Evolutionary conservation across 1,140 invertebrate genomes (phyloP).

Genomic region (Acyrthosiphon pisum): DNA sequence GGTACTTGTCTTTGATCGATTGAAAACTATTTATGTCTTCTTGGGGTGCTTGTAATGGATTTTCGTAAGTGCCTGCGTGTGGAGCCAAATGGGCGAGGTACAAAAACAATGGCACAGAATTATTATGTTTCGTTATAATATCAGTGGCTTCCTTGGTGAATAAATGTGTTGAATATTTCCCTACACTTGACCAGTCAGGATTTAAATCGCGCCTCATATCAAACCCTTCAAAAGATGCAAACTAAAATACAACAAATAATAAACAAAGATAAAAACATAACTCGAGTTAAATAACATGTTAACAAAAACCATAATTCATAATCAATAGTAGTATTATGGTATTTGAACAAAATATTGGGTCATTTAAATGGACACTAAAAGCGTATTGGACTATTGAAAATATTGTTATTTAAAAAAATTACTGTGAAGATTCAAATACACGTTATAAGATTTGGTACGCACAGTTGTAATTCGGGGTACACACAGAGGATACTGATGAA

Average conservation of each 20-base stretch:
- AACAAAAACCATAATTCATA: background rate
- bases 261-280: background rate
- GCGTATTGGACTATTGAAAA: too few species aligned
- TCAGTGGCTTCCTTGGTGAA: conserved; percentile 67
- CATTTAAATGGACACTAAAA: too few species aligned
- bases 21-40: conserved; percentile 76
- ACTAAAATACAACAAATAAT: conserved; percentile 46
- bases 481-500: too few species aligned
- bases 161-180: conserved; percentile 69
- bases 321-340: background rate
- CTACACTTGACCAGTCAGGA: conserved; percentile 60
- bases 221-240: conserved; percentile 61
- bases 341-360: too few species aligned
- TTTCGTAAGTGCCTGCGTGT: conserved; percentile 70
- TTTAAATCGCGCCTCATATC: conserved; percentile 64
- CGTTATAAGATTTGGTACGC: too few species aligned
- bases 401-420: too few species aligned
- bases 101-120: conserved; percentile 75
- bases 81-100: conserved; percentile 81
- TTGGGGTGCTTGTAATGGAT: conserved; percentile 75
- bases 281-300: background rate
- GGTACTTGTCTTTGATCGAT: conserved; percentile 75
- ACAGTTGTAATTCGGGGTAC: too few species aligned
- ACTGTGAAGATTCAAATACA: too few species aligned
- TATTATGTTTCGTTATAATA: conserved; percentile 67